Conservation (phyloP, 2,888 invertebrate species). For the Maniola hyperantus region DNA sequence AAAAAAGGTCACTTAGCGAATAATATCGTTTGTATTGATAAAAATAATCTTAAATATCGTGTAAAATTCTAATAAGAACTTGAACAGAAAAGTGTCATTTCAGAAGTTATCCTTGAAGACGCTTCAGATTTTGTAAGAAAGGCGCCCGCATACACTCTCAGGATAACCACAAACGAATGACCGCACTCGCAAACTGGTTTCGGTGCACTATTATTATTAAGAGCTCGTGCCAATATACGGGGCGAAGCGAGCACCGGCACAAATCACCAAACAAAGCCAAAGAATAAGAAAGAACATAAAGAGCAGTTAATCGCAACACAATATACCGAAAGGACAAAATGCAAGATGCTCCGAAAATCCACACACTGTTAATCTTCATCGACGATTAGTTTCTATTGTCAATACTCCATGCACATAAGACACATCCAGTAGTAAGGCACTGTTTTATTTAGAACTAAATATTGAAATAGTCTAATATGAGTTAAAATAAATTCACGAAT, state of each 20-base stretch:
- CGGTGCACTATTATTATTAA: conserved; percentile 81
- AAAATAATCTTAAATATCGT: neutral
- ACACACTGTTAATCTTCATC: conserved; percentile 58
- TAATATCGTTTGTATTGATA: neutral
- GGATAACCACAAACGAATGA: conserved; percentile 76
- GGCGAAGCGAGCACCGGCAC: conserved; percentile 66
- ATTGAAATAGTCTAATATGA: conserved; percentile 60
- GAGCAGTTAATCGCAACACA: conserved; percentile 57
- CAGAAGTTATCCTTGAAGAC: conserved; percentile 13
- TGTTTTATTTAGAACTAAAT: conserved; percentile 56
- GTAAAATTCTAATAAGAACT: neutral
- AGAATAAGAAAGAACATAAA: conserved; percentile 52
- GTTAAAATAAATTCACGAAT: conserved; percentile 66
- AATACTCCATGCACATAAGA: conserved; percentile 74
- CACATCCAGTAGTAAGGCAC: conserved; percentile 80
- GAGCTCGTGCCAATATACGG: conserved; percentile 79
- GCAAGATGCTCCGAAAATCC: conserved; percentile 64
- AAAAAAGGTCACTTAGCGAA: conserved; percentile 4
- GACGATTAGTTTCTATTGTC: conserved; percentile 54
- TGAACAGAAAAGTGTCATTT: neutral
- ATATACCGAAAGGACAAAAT: conserved; percentile 79
- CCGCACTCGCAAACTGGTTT: conserved; percentile 80
- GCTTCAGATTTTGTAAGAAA: conserved; percentile 62
- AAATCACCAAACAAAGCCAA: conserved; percentile 67
- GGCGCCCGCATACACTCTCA: conserved; percentile 73